A percentile compares a stretch with the other conserved stretches of the same genome.
These are phyloP conservation scores for Pao palembangensis DNA, from an alignment of 2,113 vertebrate genomes.

Conservation along the genomic window DNA sequence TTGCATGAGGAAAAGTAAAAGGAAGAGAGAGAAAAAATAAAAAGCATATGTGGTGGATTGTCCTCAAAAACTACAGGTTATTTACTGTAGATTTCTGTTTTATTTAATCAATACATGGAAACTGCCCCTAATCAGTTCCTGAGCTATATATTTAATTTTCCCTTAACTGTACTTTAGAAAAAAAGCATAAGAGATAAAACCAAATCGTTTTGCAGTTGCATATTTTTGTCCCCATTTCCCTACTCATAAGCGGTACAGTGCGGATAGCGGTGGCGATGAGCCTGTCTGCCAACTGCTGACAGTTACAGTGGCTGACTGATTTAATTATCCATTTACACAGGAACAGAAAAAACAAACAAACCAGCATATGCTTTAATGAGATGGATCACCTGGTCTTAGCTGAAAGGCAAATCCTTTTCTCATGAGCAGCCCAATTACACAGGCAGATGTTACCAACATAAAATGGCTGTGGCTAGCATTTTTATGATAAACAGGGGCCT, in stretches of 20 bases:
- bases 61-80: not conserved
- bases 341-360: slow-evolving; percentile 45
- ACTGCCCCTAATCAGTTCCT: not conserved
- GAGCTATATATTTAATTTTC: not conserved
- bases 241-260: slow-evolving; percentile 10
- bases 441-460: slow-evolving; percentile 53
- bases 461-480: slow-evolving; percentile 29
- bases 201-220: slow-evolving; percentile 1
- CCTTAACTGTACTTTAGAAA: slow-evolving; percentile 4
- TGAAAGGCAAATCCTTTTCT: slow-evolving; percentile 45
- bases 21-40: not conserved
- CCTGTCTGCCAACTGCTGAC: slow-evolving; percentile 51
- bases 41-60: not conserved
- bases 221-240: slow-evolving; percentile 31
- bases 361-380: slow-evolving; percentile 53
- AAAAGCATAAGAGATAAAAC: slow-evolving; percentile 25
- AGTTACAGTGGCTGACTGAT: slow-evolving; percentile 47
- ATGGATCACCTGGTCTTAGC: slow-evolving; percentile 33
- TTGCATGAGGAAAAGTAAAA: too few relatives aligned
- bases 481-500: slow-evolving; percentile 29
- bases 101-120: too few relatives aligned
- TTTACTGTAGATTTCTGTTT: too few relatives aligned
- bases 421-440: slow-evolving; percentile 44
- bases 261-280: slow-evolving; percentile 37
- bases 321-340: slow-evolving; percentile 65